Evolutionary conservation across 2,888 invertebrate genomes (phyloP).

Genomic region (Melitaea athalia): DNA sequence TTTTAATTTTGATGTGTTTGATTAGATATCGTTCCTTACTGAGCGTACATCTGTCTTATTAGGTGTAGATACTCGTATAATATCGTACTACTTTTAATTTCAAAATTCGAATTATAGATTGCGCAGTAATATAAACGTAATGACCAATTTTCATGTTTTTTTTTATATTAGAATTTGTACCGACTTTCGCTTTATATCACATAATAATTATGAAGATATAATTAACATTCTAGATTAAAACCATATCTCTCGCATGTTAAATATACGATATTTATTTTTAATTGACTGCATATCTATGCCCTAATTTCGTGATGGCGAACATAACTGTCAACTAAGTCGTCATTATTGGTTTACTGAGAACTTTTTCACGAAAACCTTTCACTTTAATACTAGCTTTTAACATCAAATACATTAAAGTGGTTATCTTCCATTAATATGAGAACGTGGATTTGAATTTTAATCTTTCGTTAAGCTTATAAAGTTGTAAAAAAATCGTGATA

Average conservation of each 20-base stretch:
- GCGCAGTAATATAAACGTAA: not conserved
- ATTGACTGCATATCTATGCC: conserved; percentile 52
- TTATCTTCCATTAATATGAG: conserved; percentile 5
- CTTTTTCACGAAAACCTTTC: conserved; percentile 23
- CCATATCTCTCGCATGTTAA: conserved; percentile 45
- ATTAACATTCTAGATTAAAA: conserved; percentile 49
- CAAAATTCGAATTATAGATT: too few relatives aligned
- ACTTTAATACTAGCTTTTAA: conserved; percentile 8
- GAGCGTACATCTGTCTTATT: too few relatives aligned
- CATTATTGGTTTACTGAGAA: conserved; percentile 49
- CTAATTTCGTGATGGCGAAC: conserved; percentile 53
- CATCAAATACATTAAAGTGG: conserved; percentile 11
- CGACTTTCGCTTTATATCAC: conserved; percentile 37
- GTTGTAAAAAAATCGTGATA: not conserved
- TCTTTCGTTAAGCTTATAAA: not conserved
- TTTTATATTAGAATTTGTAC: not conserved
- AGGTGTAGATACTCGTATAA: too few relatives aligned
- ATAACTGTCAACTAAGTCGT: conserved; percentile 60
- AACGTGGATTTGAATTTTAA: not conserved
- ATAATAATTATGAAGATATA: conserved; percentile 58
- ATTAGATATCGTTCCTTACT: too few relatives aligned
- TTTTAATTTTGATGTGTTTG: too few relatives aligned
- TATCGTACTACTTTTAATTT: too few relatives aligned
- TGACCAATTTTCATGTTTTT: conserved; percentile 1
- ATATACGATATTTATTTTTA: conserved; percentile 59